Evolutionary conservation across 2,113 vertebrate genomes (phyloP).

Genomic region (Trochalopteron elliotii): DNA sequence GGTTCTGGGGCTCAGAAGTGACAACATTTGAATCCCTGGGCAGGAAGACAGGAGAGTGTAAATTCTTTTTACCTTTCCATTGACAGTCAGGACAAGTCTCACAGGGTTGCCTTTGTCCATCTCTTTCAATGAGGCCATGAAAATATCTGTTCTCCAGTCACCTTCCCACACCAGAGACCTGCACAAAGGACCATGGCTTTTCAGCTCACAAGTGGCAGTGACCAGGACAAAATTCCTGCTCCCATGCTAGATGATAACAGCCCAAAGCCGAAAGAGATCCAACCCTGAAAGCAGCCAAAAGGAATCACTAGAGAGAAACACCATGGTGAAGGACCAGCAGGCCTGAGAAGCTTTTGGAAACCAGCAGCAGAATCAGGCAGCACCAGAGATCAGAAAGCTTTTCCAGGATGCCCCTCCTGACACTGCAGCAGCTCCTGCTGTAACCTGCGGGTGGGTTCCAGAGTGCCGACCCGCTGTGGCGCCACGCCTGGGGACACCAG

Average conservation of each 20-base stretch:
- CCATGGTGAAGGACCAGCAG: not conserved
- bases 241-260: not conserved
- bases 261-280: not conserved
- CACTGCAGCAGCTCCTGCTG: rapidly evolving
- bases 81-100: conserved; percentile 80
- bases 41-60: not conserved
- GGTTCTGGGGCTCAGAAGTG: not conserved
- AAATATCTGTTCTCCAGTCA: conserved; percentile 78
- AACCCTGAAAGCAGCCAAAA: not conserved
- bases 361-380: not conserved
- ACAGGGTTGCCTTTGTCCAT: conserved; percentile 74
- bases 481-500: conserved; percentile 60
- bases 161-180: conserved; percentile 88
- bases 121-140: conserved; percentile 69
- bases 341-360: not conserved
- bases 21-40: not conserved
- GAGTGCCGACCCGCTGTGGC: conserved; percentile 77
- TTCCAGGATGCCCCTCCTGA: not conserved
- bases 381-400: not conserved
- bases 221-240: not conserved
- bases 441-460: conserved; percentile 75
- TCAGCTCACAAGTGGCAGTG: not conserved
- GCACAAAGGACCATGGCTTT: not conserved
- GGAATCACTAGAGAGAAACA: not conserved
- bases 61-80: conserved; percentile 71